A percentile compares a stretch with the other conserved stretches of the same genome.
Evolutionary conservation across 1,140 invertebrate species (phyloP).

Genomic region (Macrotrachela quadricornifera): DNA sequence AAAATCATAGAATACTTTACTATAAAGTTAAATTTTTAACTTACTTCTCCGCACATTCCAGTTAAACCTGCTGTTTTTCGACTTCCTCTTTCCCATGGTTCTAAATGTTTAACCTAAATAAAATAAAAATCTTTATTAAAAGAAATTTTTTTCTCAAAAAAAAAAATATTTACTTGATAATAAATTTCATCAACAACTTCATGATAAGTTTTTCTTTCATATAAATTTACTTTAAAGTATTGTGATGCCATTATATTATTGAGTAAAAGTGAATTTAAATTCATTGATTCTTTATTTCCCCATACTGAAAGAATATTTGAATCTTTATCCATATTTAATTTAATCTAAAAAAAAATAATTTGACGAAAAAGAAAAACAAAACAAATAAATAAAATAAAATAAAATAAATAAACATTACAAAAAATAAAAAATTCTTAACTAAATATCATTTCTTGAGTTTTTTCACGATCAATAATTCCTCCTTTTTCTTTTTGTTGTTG

Average conservation of each 20-base stretch:
- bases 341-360: no score
- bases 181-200: slow-evolving; percentile 99
- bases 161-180: slow-evolving; percentile 49
- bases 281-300: slow-evolving; percentile 97
- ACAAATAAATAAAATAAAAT: no score
- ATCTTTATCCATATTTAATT: no score
- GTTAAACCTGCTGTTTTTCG: slow-evolving; percentile 64
- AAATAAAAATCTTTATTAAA: slow-evolving; percentile 2
- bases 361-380: no score
- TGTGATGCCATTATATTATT: slow-evolving; percentile 95
- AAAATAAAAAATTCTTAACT: no score
- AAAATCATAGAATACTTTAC: no score
- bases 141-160: background rate
- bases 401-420: no score
- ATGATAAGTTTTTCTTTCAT: slow-evolving; percentile 93
- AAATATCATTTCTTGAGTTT: no score
- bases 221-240: slow-evolving; percentile 95
- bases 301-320: slow-evolving; percentile 27
- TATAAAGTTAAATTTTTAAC: slow-evolving; percentile 13
- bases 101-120: slow-evolving; percentile 59
- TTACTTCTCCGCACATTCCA: slow-evolving; percentile 97
- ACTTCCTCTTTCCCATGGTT: slow-evolving; percentile 98
- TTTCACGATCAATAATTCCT: no score
- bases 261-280: slow-evolving; percentile 84
- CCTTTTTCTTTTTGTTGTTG: no score